Evolutionary conservation across 2,113 vertebrate genomes (phyloP), one percentile per base, ranked within the genome.

Genomic region (Melospiza georgiana): DNA sequence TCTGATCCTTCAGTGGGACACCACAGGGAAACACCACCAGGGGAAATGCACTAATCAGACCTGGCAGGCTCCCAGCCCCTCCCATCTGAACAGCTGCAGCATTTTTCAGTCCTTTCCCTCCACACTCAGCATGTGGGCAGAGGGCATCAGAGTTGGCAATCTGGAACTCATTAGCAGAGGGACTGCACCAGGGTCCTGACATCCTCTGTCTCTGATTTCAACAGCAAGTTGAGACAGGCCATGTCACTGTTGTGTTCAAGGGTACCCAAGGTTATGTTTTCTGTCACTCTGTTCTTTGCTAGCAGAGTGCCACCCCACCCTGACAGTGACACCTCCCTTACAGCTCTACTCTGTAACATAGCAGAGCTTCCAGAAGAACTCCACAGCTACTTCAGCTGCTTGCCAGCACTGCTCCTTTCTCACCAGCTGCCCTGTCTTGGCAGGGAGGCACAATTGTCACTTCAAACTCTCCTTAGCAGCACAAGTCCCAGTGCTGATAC

Each of bases 321-420:
- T 41, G 31, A 58, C 37, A 35, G 54, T 35, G 28, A 46, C 48
- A n/a, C 22, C 72, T 89, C 54, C 58, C 78, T 57, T 61, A 55
- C n/a, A 87, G 62, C 46, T 81, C 31, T 46, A 23, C 80, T 77
- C 58, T 46, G 18, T 43, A 86, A 59, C 23, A 10, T 11, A 92
- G 43, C 63, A 75, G 74, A 57, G 52, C 65, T 83, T 77, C 72
- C 30, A 84, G 43, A 78, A 91, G 69, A 93, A 84, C 61, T 89
- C 76, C 57, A 71, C 89, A 93, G 92, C 83, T 94, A 89, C 77
- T 87, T 92, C 96, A 97, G 94, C 94, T 96, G 88, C 58, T 92
- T 15, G 4, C 52, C 83, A 84, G 37, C 37, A 41, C n/a, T 1
- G 1, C 15, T 83, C 41, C 46, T 68, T 72, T 48, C 78, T 87